These are phyloP conservation scores for Apteryx mantelli DNA, from an alignment of 2,113 vertebrate genomes.

Conservation along the genomic window DNA sequence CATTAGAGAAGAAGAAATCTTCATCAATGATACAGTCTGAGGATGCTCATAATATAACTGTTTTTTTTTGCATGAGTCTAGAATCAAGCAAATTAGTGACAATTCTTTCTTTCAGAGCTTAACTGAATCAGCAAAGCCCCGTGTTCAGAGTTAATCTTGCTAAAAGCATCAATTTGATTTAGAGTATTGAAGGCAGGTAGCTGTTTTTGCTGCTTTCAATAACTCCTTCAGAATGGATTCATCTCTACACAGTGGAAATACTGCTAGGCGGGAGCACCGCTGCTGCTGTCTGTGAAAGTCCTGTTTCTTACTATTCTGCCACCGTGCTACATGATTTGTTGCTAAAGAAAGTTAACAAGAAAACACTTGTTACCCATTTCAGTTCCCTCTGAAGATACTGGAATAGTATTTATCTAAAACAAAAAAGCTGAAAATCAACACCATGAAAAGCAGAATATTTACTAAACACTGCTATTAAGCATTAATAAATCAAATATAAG, in stretches of 20 bases:
- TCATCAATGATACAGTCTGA: background rate
- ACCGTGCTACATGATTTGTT: background rate
- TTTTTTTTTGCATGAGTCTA: background rate
- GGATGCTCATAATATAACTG: background rate
- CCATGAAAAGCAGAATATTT: background rate
- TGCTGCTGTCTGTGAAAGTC: background rate
- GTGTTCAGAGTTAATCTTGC: background rate
- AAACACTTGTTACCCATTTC: background rate
- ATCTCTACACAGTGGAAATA: background rate
- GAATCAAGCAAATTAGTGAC: background rate
- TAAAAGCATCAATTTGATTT: slow-evolving; percentile 2
- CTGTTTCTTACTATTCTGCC: background rate
- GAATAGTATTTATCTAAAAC: background rate
- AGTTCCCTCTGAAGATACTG: background rate
- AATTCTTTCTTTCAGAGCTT: background rate
- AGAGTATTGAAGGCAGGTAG: background rate
- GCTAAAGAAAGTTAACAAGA: background rate
- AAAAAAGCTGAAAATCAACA: background rate
- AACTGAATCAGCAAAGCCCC: background rate
- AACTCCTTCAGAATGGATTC: background rate
- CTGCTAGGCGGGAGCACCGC: background rate
- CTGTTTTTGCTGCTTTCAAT: background rate
- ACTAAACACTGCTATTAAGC: background rate
- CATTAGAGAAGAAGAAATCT: background rate
- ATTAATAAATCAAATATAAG: background rate